phyloP scores from a whole-genome alignment of 1,140 invertebrate species.

The Brachystomella parvula region DNA sequence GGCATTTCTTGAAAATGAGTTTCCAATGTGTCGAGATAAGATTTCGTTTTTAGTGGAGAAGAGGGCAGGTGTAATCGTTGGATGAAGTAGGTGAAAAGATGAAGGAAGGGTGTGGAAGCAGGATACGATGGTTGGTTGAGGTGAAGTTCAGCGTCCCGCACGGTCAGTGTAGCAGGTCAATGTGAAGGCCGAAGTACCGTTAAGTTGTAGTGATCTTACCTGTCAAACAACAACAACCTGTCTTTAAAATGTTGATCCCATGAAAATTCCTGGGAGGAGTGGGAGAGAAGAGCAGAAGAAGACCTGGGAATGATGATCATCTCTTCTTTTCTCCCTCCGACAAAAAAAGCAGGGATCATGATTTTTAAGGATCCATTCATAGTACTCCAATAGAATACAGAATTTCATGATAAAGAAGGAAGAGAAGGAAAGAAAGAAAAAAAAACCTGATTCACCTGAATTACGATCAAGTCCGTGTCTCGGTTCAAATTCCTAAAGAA shows the following conservation, averaged over 20 bases:
- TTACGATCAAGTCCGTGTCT: neutral
- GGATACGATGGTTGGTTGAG: neutral
- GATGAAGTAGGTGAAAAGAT: constrained; percentile 25
- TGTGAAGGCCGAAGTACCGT: constrained; percentile 39
- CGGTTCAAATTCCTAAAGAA: neutral
- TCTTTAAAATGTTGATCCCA: too few species aligned
- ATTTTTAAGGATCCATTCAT: neutral
- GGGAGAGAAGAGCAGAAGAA: too few species aligned
- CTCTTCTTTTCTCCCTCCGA: neutral
- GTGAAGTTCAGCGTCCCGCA: constrained; percentile 37
- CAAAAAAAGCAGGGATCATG: neutral
- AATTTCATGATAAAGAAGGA: neutral
- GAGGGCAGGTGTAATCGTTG: neutral
- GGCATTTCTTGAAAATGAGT: too few species aligned
- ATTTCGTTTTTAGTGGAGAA: too few species aligned
- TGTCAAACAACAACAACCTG: constrained; percentile 31
- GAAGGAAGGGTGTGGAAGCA: neutral
- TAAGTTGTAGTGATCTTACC: constrained; percentile 26
- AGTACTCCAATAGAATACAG: neutral
- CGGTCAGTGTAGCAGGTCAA: constrained; percentile 39
- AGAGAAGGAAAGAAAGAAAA: constrained; percentile 1
- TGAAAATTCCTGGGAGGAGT: too few species aligned
- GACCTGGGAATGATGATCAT: too few species aligned
- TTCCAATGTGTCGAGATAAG: too few species aligned
- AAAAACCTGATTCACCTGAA: constrained; percentile 24